A percentile compares a stretch with the other conserved stretches of the same genome.
Evolutionary conservation across 2,797 vertebrate species (phyloP).

Genomic region (Okamejei kenojei): DNA sequence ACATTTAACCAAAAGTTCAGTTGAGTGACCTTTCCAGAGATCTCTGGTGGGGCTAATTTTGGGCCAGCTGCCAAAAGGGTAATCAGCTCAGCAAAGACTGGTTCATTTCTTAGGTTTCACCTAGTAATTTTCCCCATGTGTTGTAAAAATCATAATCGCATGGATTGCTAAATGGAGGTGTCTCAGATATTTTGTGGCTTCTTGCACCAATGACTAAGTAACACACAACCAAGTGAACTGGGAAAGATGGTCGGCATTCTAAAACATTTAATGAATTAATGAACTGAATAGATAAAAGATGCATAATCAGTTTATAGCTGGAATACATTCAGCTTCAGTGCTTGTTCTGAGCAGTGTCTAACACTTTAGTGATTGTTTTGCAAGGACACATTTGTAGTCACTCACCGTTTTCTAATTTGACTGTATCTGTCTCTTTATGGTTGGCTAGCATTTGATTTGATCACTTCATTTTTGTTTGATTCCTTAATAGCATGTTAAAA

Average conservation of each 20-base stretch:
- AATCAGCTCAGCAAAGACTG: neutral
- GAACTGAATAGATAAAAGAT: neutral
- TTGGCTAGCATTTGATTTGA: neutral
- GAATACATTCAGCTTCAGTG: neutral
- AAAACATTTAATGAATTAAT: neutral
- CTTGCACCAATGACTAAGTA: neutral
- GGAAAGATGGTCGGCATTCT: neutral
- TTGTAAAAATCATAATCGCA: neutral
- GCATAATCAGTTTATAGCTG: neutral
- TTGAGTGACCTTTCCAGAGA: neutral
- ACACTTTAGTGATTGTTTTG: neutral
- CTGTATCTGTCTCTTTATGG: neutral
- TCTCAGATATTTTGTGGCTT: neutral
- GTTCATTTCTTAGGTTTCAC: neutral
- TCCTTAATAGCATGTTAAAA: neutral
- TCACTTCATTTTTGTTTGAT: neutral
- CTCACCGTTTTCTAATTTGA: neutral
- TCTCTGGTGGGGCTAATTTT: neutral
- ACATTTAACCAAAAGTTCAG: neutral
- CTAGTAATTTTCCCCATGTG: neutral
- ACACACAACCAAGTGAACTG: neutral
- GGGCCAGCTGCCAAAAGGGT: neutral
- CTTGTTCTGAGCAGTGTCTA: neutral
- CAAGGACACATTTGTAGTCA: neutral
- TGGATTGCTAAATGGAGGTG: neutral